These are phyloP conservation scores for Styela plicata DNA, from an alignment of 23 tunicate species.

Conservation along the genomic window DNA sequence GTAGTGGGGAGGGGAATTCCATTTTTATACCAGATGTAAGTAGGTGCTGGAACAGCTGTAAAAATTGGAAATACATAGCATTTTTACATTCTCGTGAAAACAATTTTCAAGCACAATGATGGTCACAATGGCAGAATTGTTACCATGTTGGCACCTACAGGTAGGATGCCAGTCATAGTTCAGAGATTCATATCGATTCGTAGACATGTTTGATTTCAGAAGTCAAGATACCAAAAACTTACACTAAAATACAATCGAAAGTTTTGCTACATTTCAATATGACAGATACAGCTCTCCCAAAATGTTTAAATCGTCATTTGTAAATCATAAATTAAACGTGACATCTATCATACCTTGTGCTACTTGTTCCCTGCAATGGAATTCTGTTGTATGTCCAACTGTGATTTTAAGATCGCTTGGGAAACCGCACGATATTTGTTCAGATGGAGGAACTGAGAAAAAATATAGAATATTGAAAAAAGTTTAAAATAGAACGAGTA, in stretches of 20 bases:
- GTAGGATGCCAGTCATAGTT: not conserved
- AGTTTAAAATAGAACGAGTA: too few relatives aligned
- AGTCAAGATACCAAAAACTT: too few relatives aligned
- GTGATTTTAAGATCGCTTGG: constrained; percentile 56
- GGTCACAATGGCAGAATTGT: not conserved
- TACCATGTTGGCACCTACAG: not conserved
- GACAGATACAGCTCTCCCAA: too few relatives aligned
- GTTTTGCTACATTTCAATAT: too few relatives aligned
- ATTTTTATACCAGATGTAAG: constrained; percentile 73
- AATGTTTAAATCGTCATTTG: not conserved
- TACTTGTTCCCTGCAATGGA: constrained; percentile 32
- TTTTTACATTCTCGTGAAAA: too few relatives aligned
- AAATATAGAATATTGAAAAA: not conserved
- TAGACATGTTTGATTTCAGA: too few relatives aligned
- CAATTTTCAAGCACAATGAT: not conserved
- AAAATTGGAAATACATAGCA: too few relatives aligned
- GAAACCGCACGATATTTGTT: constrained; percentile 42
- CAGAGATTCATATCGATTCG: too few relatives aligned
- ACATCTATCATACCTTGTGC: not conserved
- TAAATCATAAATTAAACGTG: not conserved
- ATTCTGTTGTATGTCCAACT: constrained; percentile 45
- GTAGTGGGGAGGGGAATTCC: constrained; percentile 41
- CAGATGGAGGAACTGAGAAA: constrained; percentile 58
- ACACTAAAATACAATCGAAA: too few relatives aligned
- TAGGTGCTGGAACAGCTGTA: constrained; percentile 61